Percentiles rank a stretch among this genome's conserved stretches.
Evolutionary conservation across 2,113 vertebrate genomes (phyloP).

Genomic region (Apus apus): DNA sequence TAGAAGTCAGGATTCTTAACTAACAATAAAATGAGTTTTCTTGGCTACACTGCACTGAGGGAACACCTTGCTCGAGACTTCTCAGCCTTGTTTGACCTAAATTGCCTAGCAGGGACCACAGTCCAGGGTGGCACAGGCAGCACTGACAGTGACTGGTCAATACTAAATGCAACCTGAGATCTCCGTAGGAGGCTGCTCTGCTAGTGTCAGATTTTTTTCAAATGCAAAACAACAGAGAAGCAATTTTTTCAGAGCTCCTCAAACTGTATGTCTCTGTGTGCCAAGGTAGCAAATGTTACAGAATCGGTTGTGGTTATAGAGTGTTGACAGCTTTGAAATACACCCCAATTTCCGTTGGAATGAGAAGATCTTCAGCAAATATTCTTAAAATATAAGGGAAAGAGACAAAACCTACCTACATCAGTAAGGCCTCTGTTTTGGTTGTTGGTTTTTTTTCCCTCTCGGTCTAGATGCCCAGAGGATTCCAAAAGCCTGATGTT

Average conservation of each 20-base stretch:
- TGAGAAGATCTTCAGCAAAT: not conserved
- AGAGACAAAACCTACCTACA: not conserved
- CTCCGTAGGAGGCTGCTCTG: not conserved
- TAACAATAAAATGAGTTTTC: not conserved
- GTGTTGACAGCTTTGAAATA: not conserved
- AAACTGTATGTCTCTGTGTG: not conserved
- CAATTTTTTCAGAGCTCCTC: not conserved
- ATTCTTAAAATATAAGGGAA: not conserved
- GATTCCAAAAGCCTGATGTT: not conserved
- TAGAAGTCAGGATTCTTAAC: not conserved
- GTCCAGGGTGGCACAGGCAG: accelerated
- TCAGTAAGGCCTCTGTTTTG: not conserved
- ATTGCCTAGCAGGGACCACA: not conserved
- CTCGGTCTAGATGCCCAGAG: not conserved
- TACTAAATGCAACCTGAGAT: not conserved
- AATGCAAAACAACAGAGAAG: not conserved
- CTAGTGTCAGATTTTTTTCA: not conserved
- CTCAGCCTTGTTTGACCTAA: not conserved
- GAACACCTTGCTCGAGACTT: not conserved
- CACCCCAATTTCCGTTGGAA: not conserved
- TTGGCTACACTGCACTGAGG: not conserved
- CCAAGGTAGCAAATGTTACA: accelerated
- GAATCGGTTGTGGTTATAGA: not conserved
- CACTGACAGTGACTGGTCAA: not conserved
- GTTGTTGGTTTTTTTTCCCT: not conserved